These are phyloP conservation scores for Pegoplata infirma DNA, from an alignment of 2,888 invertebrate genomes.

Conservation along the genomic window DNA sequence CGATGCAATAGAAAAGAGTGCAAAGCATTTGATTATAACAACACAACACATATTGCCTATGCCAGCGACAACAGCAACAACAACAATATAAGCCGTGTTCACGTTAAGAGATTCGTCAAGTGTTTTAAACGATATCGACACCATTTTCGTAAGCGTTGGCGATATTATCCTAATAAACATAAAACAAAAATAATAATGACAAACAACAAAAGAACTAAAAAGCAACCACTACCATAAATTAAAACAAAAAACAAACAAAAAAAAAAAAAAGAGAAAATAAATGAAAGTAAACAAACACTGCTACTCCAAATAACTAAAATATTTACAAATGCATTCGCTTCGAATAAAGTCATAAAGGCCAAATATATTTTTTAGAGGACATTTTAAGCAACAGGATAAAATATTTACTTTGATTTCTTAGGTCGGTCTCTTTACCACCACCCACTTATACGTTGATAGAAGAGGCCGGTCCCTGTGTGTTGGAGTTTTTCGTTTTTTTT, in stretches of 20 bases:
- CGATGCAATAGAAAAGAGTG: conserved; percentile 77
- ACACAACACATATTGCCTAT: conserved; percentile 59
- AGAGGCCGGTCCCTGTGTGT: background rate
- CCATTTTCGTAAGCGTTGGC: conserved; percentile 42
- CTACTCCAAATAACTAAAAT: conserved; percentile 49
- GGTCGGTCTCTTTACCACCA: too few relatives aligned
- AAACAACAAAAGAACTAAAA: conserved; percentile 65
- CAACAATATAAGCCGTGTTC: conserved; percentile 52
- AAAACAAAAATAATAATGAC: conserved; percentile 42
- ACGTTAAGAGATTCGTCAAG: conserved; percentile 46
- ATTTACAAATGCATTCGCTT: conserved; percentile 38
- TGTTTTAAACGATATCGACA: conserved; percentile 35
- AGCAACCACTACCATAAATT: conserved; percentile 64
- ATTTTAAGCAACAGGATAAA: background rate
- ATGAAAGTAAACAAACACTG: conserved; percentile 58
- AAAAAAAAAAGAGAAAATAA: conserved; percentile 16
- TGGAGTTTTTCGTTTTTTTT: background rate
- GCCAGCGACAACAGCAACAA: conserved; percentile 44
- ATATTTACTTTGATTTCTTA: too few relatives aligned
- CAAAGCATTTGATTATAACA: conserved; percentile 62
- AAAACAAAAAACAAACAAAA: conserved; percentile 9
- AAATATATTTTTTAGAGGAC: conserved; percentile 12
- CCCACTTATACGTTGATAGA: too few relatives aligned
- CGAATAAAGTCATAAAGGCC: conserved; percentile 53
- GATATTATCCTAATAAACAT: conserved; percentile 40